Conservation (phyloP, 2,888 invertebrate species). For the Agonopterix subpropinquella region DNA sequence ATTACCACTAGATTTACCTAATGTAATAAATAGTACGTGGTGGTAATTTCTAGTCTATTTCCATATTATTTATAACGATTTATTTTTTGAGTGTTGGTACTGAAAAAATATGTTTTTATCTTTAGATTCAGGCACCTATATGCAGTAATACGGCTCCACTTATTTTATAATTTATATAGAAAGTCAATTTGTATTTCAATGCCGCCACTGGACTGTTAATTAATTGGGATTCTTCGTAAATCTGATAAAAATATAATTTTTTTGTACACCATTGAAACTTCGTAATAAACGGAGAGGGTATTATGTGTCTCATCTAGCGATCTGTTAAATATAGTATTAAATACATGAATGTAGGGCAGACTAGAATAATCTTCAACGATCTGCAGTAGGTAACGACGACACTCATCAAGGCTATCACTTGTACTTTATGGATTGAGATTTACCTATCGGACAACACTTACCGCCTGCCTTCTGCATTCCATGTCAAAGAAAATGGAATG, state of each 20-base stretch:
- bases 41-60: conserved; percentile 12
- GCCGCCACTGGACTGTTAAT: no score
- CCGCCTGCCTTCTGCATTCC: conserved; percentile 22
- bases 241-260: conserved; percentile 69
- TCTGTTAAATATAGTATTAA: conserved; percentile 41
- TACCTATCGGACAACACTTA: conserved; percentile 31
- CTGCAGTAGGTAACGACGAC: conserved; percentile 34
- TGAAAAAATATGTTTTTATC: conserved; percentile 58
- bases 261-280: conserved; percentile 15
- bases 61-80: conserved; percentile 28
- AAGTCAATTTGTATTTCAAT: conserved; percentile 20
- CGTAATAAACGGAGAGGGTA: conserved; percentile 27
- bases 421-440: conserved; percentile 57
- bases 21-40: conserved; percentile 1
- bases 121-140: conserved; percentile 65
- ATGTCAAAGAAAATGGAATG: conserved; percentile 51
- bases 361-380: conserved; percentile 36
- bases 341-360: conserved; percentile 15
- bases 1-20: neutral
- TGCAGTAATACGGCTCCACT: conserved; percentile 42
- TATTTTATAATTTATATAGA: conserved; percentile 42
- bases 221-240: conserved; percentile 33
- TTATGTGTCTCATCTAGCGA: conserved; percentile 55
- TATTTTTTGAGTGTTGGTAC: conserved; percentile 24
- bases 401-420: conserved; percentile 64